phyloP scores from a whole-genome alignment of 2,888 invertebrate species.

The Leptarthrus brevirostris region DNA sequence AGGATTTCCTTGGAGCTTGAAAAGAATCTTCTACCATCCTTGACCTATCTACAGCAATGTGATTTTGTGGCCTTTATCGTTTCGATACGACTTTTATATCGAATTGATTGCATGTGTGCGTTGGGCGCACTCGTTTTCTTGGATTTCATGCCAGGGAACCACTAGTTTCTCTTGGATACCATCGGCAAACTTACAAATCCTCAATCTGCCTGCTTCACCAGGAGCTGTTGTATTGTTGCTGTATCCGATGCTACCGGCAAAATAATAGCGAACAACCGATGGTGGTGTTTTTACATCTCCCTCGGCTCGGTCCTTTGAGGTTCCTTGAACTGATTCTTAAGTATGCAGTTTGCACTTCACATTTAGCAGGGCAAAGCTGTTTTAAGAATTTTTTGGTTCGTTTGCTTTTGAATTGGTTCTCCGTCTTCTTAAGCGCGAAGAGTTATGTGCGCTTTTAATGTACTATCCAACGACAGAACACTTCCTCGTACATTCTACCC shows the following conservation, averaged over 20 bases:
- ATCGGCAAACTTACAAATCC: conserved; percentile 18
- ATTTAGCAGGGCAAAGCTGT: conserved; percentile 35
- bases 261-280: conserved; percentile 20
- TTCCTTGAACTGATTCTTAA: conserved; percentile 42
- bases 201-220: not conserved
- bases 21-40: conserved; percentile 21
- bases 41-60: conserved; percentile 38
- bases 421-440: conserved; percentile 3
- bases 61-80: conserved; percentile 17
- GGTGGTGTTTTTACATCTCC: not conserved
- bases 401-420: conserved; percentile 40
- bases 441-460: conserved; percentile 35
- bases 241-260: conserved; percentile 11
- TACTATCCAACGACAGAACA: conserved; percentile 36
- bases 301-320: conserved; percentile 3
- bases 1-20: conserved; percentile 23
- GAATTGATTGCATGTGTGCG: conserved; percentile 20
- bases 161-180: not conserved
- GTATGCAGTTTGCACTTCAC: conserved; percentile 46
- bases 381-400: conserved; percentile 44
- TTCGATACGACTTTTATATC: conserved; percentile 13
- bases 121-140: not conserved
- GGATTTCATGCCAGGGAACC: not conserved
- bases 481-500: conserved; percentile 21
- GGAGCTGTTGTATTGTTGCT: not conserved